Evolutionary conservation across 2,888 invertebrate species (phyloP).

Genomic region (Nemapogon koenigi): DNA sequence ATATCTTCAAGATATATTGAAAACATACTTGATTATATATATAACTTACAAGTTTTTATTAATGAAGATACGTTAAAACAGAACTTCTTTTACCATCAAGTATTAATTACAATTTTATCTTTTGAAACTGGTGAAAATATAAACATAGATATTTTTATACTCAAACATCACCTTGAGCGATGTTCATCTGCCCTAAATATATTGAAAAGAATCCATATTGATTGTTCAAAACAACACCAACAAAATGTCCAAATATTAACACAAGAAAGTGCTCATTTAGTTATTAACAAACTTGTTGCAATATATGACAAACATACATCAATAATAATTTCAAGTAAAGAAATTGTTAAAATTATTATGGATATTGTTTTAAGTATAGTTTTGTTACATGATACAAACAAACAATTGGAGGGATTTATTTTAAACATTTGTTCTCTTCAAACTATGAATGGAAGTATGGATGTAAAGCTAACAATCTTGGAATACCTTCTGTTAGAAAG

Average conservation of each 20-base stretch:
- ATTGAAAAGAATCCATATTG: constrained; percentile 26
- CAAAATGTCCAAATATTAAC: neutral
- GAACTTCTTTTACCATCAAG: constrained; percentile 35
- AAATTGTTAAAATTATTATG: constrained; percentile 23
- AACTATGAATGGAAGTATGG: constrained; percentile 24
- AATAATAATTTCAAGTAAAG: constrained; percentile 22
- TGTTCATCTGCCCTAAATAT: constrained; percentile 29
- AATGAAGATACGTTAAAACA: constrained; percentile 18
- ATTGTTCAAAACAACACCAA: constrained; percentile 13
- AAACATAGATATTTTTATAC: constrained; percentile 28
- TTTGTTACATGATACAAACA: constrained; percentile 21
- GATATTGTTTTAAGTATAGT: constrained; percentile 28
- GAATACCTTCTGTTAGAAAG: constrained; percentile 30
- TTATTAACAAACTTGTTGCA: constrained; percentile 27
- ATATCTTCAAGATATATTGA: constrained; percentile 17
- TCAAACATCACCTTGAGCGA: constrained; percentile 33
- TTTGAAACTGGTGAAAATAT: constrained; percentile 30
- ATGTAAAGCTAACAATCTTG: constrained; percentile 26
- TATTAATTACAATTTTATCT: constrained; percentile 26
- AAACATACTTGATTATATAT: constrained; percentile 2
- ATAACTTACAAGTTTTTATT: neutral
- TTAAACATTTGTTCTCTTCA: constrained; percentile 34
- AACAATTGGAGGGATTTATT: constrained; percentile 24
- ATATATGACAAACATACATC: constrained; percentile 25
- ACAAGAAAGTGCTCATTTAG: constrained; percentile 12